Evolutionary conservation across 2,113 vertebrate species (phyloP).

Genomic region (Scophthalmus maximus): DNA sequence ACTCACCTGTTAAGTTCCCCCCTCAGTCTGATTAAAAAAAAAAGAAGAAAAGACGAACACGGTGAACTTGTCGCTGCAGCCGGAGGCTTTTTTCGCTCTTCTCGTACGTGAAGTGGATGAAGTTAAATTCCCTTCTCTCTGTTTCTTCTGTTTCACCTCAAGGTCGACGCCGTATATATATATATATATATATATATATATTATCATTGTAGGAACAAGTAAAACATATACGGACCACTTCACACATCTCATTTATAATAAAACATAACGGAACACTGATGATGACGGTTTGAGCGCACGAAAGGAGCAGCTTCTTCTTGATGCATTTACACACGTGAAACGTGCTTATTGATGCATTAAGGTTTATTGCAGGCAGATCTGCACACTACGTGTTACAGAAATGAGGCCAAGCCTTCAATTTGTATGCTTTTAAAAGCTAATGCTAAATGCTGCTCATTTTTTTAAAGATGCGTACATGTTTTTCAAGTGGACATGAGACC

Average conservation of each 20-base stretch:
- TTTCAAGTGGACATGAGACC: not conserved
- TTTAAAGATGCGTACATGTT: not conserved
- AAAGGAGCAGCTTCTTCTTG: not conserved
- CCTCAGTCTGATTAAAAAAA: constrained; percentile 55
- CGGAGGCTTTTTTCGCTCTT: constrained; percentile 43
- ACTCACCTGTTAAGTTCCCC: constrained; percentile 21
- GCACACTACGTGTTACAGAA: not conserved
- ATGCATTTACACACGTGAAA: not conserved
- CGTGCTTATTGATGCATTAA: not conserved
- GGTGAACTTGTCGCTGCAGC: constrained; percentile 60
- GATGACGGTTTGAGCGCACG: not conserved
- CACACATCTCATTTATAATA: not conserved
- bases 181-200: constrained; percentile 32
- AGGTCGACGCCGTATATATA: too few relatives aligned
- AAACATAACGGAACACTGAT: constrained; percentile 24
- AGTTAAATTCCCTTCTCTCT: constrained; percentile 32
- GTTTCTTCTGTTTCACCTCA: constrained; percentile 1
- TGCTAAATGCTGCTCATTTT: too few relatives aligned
- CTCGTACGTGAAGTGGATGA: constrained; percentile 34
- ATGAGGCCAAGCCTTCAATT: not conserved
- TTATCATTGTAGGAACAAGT: constrained; percentile 31
- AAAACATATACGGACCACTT: constrained; percentile 1
- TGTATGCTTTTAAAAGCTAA: too few relatives aligned
- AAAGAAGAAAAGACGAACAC: constrained; percentile 71
- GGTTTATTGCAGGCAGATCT: not conserved